A percentile compares a stretch with the other conserved stretches of the same genome.
These are phyloP conservation scores for Nothobranchius kuhntae DNA, from an alignment of 2,113 vertebrate genomes.

Conservation along the genomic window DNA sequence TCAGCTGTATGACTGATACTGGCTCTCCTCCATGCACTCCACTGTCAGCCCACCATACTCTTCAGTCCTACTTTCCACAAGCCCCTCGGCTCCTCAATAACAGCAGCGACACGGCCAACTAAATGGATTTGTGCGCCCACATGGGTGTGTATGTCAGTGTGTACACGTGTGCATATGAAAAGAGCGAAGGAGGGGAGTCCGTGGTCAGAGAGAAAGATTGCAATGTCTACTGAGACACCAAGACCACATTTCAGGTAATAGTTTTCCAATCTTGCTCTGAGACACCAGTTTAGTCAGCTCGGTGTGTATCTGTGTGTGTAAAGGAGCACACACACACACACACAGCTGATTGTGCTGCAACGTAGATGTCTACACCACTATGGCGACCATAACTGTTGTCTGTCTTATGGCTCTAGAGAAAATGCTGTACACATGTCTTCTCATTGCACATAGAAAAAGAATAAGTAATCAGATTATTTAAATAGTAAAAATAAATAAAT, in stretches of 20 bases:
- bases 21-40: conserved; percentile 6
- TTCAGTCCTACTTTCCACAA: conserved; percentile 28
- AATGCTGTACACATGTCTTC: too few relatives aligned
- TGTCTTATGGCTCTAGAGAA: conserved; percentile 44
- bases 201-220: conserved; percentile 25
- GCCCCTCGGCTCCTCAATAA: conserved; percentile 37
- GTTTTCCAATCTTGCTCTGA: conserved; percentile 47
- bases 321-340: background rate
- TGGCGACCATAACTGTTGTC: conserved; percentile 49
- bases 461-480: too few relatives aligned
- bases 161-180: background rate
- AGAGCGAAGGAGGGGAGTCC: background rate
- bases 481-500: too few relatives aligned
- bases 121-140: conserved; percentile 28
- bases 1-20: background rate
- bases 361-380: conserved; percentile 39
- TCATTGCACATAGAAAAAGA: too few relatives aligned
- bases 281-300: conserved; percentile 19
- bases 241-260: conserved; percentile 56
- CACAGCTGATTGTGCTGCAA: background rate
- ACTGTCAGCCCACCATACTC: conserved; percentile 9
- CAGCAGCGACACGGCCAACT: conserved; percentile 20
- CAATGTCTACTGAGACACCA: conserved; percentile 27
- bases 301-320: conserved; percentile 21
- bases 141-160: conserved; percentile 8